phyloP scores from a whole-genome alignment of 2,888 invertebrate species.

The Drosophila acutilabella region DNA sequence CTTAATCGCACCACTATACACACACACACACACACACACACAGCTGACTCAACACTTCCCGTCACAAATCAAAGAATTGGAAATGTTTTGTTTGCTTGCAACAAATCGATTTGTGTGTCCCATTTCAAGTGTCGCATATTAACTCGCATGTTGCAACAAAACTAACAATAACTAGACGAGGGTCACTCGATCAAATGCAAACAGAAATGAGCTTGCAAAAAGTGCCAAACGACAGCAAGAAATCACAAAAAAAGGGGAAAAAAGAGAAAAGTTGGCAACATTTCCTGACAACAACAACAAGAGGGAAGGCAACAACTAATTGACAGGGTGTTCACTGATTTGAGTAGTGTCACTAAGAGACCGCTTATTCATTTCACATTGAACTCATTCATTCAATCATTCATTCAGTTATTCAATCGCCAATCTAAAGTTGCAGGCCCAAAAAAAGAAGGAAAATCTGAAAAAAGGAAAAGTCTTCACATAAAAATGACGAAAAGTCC shows the following conservation, averaged over 20 bases:
- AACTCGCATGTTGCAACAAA: conserved; percentile 38
- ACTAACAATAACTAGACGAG: conserved; percentile 43
- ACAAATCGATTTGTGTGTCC: conserved; percentile 45
- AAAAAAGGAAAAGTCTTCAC: neutral
- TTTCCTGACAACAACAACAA: conserved; percentile 22
- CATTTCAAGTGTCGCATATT: conserved; percentile 4
- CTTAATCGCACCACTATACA: conserved; percentile 2
- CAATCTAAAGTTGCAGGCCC: conserved; percentile 6
- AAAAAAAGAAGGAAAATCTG: neutral
- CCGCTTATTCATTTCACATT: conserved; percentile 6
- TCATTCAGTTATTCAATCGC: conserved; percentile 29
- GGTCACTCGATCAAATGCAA: conserved; percentile 38
- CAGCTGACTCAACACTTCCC: conserved; percentile 45
- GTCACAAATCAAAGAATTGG: conserved; percentile 2
- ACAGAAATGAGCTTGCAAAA: conserved; percentile 44
- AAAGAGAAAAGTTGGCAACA: conserved; percentile 13
- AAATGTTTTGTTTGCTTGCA: conserved; percentile 35
- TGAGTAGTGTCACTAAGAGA: conserved; percentile 10
- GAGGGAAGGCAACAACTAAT: conserved; percentile 36
- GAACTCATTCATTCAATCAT: conserved; percentile 17
- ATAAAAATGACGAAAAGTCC: conserved; percentile 59
- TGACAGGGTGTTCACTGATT: conserved; percentile 39
- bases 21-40: conserved; percentile 10
- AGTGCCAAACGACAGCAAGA: neutral
- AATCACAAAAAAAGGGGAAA: neutral